These are phyloP conservation scores for Ammodytes marinus DNA, from an alignment of 2,113 vertebrate species.

Conservation along the genomic window DNA sequence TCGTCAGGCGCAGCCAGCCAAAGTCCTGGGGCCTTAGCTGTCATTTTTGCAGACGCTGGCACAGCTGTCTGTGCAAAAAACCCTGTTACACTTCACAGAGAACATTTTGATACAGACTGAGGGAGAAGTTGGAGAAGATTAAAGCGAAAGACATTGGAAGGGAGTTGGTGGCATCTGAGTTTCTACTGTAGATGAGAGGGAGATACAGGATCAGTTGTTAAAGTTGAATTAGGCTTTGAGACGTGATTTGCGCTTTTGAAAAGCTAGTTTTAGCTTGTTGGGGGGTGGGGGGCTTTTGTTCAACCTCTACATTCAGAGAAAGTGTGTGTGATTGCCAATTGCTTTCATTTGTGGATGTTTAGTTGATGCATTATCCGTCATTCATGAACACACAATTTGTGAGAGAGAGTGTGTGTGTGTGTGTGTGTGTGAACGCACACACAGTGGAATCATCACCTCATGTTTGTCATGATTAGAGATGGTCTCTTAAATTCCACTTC, in stretches of 20 bases:
- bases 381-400: conserved; percentile 20
- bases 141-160: conserved; percentile 7
- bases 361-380: conserved; percentile 44
- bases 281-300: not conserved
- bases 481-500: conserved; percentile 98
- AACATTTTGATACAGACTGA: conserved; percentile 60
- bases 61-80: conserved; percentile 92
- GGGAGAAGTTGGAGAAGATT: conserved; percentile 46
- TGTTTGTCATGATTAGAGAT: conserved; percentile 99
- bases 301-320: conserved; percentile 20
- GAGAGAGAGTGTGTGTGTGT: not conserved
- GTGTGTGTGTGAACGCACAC: conserved; percentile 39
- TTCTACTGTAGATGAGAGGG: conserved; percentile 3
- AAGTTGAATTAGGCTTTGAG: conserved; percentile 34
- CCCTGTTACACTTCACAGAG: conserved; percentile 72
- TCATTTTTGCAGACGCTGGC: conserved; percentile 93
- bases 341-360: conserved; percentile 47
- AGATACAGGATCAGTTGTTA: conserved; percentile 18
- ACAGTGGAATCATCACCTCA: conserved; percentile 89
- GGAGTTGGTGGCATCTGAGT: conserved; percentile 86
- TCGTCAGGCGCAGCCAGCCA: conserved; percentile 89
- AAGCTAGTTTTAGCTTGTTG: conserved; percentile 20
- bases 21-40: conserved; percentile 95
- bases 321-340: conserved; percentile 19
- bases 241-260: conserved; percentile 24